phyloP scores from a whole-genome alignment of 2,888 invertebrate genomes.

The Lithosia quadra region DNA sequence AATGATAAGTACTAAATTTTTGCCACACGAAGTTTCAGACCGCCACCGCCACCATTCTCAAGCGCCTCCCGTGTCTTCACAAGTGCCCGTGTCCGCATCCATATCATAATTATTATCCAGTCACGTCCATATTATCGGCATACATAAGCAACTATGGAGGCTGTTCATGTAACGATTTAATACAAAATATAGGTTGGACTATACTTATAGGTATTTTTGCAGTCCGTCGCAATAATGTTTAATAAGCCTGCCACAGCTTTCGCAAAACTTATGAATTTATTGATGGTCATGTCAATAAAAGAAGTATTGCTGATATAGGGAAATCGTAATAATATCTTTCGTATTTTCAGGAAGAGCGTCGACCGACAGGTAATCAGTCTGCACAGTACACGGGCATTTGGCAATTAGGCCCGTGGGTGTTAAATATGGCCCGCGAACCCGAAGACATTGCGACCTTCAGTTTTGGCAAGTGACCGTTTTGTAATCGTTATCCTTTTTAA shows the following conservation, averaged over 20 bases:
- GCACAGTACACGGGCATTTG: constrained; percentile 77
- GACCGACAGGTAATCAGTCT: constrained; percentile 68
- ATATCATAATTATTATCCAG: no score
- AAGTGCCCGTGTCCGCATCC: no score
- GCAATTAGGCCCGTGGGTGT: constrained; percentile 74
- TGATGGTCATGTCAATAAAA: not conserved
- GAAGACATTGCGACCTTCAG: constrained; percentile 58
- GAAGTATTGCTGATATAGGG: no score
- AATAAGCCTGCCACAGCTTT: not conserved
- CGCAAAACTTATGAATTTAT: not conserved
- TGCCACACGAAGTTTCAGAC: no score
- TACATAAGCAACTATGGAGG: not conserved
- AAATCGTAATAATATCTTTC: not conserved
- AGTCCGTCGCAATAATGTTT: not conserved
- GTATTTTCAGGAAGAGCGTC: constrained; percentile 70
- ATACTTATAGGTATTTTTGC: no score
- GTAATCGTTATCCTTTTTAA: not conserved
- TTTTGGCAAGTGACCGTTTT: constrained; percentile 39
- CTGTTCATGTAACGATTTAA: no score
- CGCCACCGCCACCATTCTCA: no score
- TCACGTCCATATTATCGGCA: not conserved
- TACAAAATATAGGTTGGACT: not conserved
- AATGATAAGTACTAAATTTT: no score
- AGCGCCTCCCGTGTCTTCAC: no score
- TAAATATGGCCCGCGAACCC: constrained; percentile 65